phyloP scores from a whole-genome alignment of 2,797 vertebrate genomes.

The Lemur catta region DNA sequence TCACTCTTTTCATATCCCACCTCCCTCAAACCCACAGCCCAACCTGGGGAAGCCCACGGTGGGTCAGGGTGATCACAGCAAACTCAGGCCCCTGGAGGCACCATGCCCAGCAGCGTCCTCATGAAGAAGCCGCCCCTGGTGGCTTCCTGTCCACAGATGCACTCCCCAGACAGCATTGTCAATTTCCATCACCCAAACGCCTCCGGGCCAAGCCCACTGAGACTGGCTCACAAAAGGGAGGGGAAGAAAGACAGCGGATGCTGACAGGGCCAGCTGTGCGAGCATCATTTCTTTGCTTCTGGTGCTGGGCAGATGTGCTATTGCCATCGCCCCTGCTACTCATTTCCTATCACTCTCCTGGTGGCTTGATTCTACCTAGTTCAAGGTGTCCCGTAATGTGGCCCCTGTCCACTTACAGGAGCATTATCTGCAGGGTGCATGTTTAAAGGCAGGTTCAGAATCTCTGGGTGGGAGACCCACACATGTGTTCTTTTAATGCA shows the following conservation, averaged over 20 bases:
- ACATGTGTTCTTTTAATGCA: not conserved
- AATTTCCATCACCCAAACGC: not conserved
- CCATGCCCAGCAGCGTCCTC: not conserved
- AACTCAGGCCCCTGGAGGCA: not conserved
- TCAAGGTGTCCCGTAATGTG: not conserved
- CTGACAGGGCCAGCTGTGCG: not conserved
- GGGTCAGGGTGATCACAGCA: not conserved
- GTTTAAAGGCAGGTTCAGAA: not conserved
- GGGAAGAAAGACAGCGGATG: not conserved
- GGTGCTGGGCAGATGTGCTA: not conserved
- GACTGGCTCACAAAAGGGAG: not conserved
- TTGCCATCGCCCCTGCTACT: not conserved
- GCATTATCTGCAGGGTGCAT: not conserved
- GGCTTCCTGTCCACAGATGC: conserved; percentile 12
- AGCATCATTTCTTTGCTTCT: not conserved
- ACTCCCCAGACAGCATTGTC: not conserved
- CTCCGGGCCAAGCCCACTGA: not conserved
- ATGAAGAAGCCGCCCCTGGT: not conserved
- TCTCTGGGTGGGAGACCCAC: not conserved
- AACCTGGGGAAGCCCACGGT: not conserved
- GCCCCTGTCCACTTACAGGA: not conserved
- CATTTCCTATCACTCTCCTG: not conserved
- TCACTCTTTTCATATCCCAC: not conserved
- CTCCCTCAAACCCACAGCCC: not conserved
- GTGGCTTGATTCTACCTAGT: not conserved